Conservation (phyloP, 2,113 vertebrate species). For the Lipophrys pholis region DNA sequence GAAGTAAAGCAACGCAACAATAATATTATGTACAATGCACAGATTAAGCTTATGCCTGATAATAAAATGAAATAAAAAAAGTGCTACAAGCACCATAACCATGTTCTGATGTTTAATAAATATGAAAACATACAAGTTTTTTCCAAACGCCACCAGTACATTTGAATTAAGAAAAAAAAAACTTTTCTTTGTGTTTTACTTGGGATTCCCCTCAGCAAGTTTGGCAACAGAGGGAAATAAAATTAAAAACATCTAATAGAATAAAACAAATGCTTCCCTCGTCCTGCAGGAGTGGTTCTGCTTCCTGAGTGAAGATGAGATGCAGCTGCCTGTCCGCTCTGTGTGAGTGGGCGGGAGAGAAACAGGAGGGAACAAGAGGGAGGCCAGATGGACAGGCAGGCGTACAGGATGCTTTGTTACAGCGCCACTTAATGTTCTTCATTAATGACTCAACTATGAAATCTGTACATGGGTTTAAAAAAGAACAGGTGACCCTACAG, state of each 20-base stretch:
- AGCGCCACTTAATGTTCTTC: slow-evolving; percentile 60
- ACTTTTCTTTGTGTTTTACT: background rate
- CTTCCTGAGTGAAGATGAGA: slow-evolving; percentile 62
- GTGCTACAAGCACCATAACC: background rate
- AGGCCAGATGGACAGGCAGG: slow-evolving; percentile 60
- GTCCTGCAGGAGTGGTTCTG: slow-evolving; percentile 42
- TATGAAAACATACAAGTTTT: background rate
- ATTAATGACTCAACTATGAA: slow-evolving; percentile 33
- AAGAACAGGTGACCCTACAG: background rate
- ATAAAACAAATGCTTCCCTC: slow-evolving; percentile 42
- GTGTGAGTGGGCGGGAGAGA: slow-evolving; percentile 51
- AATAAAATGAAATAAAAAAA: too few species aligned
- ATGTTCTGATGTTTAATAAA: background rate
- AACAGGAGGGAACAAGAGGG: slow-evolving; percentile 18
- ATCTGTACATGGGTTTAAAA: slow-evolving; percentile 32
- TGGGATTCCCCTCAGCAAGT: background rate
- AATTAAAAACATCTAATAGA: background rate
- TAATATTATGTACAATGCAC: too few species aligned
- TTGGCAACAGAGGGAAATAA: background rate
- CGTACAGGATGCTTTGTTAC: slow-evolving; percentile 55
- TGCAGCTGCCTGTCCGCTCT: slow-evolving; percentile 76
- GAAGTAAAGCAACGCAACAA: too few species aligned
- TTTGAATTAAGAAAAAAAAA: background rate
- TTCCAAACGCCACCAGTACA: background rate
- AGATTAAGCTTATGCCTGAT: too few species aligned